These are phyloP conservation scores for Odontamblyopus lacepedii DNA, from an alignment of 2,797 vertebrate species.

Conservation along the genomic window DNA sequence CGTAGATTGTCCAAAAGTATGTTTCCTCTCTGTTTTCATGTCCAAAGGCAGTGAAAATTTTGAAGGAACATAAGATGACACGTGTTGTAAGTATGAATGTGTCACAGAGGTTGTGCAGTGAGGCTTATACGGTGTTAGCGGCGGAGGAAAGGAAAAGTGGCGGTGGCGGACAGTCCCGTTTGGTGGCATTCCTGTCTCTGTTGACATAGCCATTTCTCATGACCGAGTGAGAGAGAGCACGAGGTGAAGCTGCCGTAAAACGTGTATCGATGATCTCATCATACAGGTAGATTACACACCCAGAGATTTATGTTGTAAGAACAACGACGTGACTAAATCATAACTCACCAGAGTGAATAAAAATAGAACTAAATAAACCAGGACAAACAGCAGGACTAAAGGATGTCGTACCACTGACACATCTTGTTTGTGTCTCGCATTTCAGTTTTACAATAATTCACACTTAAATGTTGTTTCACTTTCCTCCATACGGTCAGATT, in stretches of 20 bases:
- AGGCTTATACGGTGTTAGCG: constrained; percentile 15
- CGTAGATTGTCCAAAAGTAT: not conserved
- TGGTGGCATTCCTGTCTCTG: constrained; percentile 71
- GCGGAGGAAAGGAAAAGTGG: constrained; percentile 25
- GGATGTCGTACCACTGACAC: too few relatives aligned
- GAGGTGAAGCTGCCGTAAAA: constrained; percentile 22
- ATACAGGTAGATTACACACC: too few relatives aligned
- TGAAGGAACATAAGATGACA: not conserved
- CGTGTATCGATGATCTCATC: too few relatives aligned
- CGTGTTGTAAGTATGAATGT: constrained; percentile 4
- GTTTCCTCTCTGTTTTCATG: not conserved
- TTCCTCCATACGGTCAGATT: too few relatives aligned
- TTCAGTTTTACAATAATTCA: too few relatives aligned
- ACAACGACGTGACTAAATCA: too few relatives aligned
- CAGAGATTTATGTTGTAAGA: too few relatives aligned
- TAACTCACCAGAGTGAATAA: too few relatives aligned
- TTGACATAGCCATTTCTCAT: constrained; percentile 62
- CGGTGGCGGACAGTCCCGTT: constrained; percentile 58
- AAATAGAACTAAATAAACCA: too few relatives aligned
- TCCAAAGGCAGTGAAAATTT: constrained; percentile 5
- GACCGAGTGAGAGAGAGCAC: constrained; percentile 30
- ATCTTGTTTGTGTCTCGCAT: too few relatives aligned
- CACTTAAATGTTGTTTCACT: too few relatives aligned
- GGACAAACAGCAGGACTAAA: too few relatives aligned
- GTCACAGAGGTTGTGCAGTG: not conserved